Percentiles rank a stretch among this genome's conserved stretches.
Evolutionary conservation across 2,113 vertebrate species (phyloP).

Genomic region (Sus scrofa): T2T-Sscrofa CM000825.6:50371501-50372000

Average conservation of each 20-base stretch:
- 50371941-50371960: not conserved
- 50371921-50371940: no score
- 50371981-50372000: not conserved
- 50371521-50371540: not conserved
- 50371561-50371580: not conserved
- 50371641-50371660: not conserved
- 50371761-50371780: not conserved
- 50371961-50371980: not conserved
- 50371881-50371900: not conserved
- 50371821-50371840: not conserved
- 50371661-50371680: not conserved
- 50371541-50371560: not conserved
- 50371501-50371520: not conserved
- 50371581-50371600: not conserved
- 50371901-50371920: not conserved
- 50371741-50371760: accelerated
- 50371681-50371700: not conserved
- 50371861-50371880: not conserved
- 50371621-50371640: not conserved
- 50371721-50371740: not conserved
- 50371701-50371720: not conserved
- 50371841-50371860: accelerated
- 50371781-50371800: accelerated
- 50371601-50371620: not conserved
- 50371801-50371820: not conserved